These are phyloP conservation scores for Montipora sp. DNA, from an alignment of 64 coral and sea anemone genomes.

Conservation along the genomic window DNA sequence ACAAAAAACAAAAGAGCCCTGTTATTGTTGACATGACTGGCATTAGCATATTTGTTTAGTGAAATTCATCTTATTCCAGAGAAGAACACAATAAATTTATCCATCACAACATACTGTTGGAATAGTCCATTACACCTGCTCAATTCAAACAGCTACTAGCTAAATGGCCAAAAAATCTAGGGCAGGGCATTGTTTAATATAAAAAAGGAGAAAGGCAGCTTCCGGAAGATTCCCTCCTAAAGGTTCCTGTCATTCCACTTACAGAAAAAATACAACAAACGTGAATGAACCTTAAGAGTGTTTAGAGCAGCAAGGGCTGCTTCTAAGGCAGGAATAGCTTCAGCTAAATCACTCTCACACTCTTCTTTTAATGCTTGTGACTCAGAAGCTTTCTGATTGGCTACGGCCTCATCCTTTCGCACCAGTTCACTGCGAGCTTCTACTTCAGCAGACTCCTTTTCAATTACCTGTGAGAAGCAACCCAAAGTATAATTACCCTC, in stretches of 20 bases:
- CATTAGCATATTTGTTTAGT: no score
- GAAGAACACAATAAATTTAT: no score
- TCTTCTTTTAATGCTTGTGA: constrained; percentile 93
- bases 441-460: constrained; percentile 98
- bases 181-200: no score
- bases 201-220: no score
- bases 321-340: constrained; percentile 96
- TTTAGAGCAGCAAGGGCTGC: constrained; percentile 97
- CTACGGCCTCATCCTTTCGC: constrained; percentile 93
- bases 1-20: not conserved
- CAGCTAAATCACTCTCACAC: constrained; percentile 93
- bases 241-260: no score
- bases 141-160: no score
- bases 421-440: constrained; percentile 96
- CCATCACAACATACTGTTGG: no score
- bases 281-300: constrained; percentile 79
- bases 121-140: not conserved
- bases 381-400: constrained; percentile 92
- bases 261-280: no score
- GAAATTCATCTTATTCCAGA: no score
- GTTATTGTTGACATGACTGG: not conserved
- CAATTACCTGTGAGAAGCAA: constrained; percentile 73
- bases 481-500: not conserved
- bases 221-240: no score
- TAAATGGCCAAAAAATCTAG: no score